Conservation (phyloP, 2,888 invertebrate genomes). For the Conus canariensis region DNA sequence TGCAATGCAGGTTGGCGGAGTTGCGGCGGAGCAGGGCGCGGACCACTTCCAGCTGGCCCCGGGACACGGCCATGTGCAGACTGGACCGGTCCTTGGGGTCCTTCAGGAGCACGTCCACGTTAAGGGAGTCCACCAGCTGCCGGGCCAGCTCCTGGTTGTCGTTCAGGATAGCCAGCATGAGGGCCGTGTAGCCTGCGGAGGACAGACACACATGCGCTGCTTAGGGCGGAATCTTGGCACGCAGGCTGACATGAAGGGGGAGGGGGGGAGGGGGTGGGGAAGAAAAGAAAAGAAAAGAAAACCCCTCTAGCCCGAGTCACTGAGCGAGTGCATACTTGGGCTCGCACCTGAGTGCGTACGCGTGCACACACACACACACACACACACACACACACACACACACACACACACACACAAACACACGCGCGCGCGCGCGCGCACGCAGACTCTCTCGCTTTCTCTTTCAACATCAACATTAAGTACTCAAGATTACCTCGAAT, state of each 20-base stretch:
- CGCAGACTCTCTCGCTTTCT: no score
- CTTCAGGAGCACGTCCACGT: constrained; percentile 59
- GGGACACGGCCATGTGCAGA: constrained; percentile 63
- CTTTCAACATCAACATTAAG: no score
- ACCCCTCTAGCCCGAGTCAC: no score
- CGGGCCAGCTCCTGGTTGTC: constrained; percentile 47
- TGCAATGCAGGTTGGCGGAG: constrained; percentile 65
- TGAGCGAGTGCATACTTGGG: no score
- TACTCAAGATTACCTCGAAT: no score
- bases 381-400: background rate
- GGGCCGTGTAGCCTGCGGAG: constrained; percentile 29
- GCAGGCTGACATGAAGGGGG: no score
- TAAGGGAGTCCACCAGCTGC: constrained; percentile 55
- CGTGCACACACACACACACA: background rate
- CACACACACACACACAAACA: no score
- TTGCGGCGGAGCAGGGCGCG: constrained; percentile 63
- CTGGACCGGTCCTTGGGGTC: constrained; percentile 63
- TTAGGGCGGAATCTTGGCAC: background rate
- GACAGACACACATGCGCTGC: background rate
- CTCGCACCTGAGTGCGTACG: background rate
- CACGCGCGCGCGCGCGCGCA: no score
- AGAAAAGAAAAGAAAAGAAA: no score
- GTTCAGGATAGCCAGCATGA: constrained; percentile 44
- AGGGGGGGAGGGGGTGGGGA: background rate
- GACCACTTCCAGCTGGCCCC: constrained; percentile 60